phyloP scores from a whole-genome alignment of 2,113 vertebrate genomes.

The Ondatra zibethicus region DNA sequence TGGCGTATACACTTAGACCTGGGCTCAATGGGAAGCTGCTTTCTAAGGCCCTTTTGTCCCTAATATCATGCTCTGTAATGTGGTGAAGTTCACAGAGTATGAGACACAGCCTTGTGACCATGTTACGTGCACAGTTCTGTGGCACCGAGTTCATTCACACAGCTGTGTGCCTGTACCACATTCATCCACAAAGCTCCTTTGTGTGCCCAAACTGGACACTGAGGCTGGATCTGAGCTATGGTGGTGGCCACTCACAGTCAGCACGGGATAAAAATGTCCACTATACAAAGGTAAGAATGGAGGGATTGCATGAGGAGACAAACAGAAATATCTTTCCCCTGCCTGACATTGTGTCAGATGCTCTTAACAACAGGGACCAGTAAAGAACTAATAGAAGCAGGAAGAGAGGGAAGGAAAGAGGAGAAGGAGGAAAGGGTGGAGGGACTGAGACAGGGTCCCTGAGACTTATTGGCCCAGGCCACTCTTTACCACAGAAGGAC shows the following conservation, averaged over 20 bases:
- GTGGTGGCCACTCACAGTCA: background rate
- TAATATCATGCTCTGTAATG: background rate
- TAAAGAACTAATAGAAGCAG: background rate
- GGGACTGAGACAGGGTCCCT: accelerated
- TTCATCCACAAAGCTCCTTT: background rate
- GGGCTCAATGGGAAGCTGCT: accelerated
- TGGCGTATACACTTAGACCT: accelerated
- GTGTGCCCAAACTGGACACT: background rate
- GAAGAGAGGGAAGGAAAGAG: background rate
- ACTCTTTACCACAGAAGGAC: accelerated
- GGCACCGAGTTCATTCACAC: no score
- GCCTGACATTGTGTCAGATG: background rate
- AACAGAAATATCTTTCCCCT: background rate
- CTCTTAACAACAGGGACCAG: background rate
- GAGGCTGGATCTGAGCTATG: background rate
- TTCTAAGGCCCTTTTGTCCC: no score
- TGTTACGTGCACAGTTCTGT: no score
- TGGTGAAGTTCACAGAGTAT: background rate
- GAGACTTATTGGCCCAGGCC: background rate
- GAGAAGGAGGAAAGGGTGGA: no score
- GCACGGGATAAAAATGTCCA: background rate
- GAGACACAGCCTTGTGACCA: no score
- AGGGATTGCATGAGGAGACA: background rate
- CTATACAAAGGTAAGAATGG: background rate
- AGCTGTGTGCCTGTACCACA: no score